Evolutionary conservation across 2,797 vertebrate species (phyloP).

Genomic region (Acrocephalus scirpaceus): DNA sequence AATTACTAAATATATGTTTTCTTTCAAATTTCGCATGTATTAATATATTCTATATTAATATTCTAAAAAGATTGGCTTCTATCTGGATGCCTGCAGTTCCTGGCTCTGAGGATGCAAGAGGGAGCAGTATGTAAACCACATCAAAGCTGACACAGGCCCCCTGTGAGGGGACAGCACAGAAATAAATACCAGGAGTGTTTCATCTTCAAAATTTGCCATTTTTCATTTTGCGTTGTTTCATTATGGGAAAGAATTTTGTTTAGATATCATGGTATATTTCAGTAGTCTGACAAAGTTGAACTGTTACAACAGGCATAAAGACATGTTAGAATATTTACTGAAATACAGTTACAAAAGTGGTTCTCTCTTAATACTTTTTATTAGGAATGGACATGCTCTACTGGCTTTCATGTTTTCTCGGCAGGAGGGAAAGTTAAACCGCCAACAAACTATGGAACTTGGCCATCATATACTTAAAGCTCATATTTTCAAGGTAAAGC

Average conservation of each 20-base stretch:
- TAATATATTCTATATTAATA: background rate
- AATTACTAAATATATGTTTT: background rate
- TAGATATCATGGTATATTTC: background rate
- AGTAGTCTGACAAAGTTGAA: background rate
- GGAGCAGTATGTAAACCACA: background rate
- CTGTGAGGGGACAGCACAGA: background rate
- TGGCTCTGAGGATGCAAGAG: background rate
- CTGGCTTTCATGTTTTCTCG: slow-evolving; percentile 98
- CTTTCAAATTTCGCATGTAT: background rate
- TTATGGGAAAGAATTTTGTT: background rate
- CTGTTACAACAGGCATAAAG: background rate
- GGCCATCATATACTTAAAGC: slow-evolving; percentile 99
- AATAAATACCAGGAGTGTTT: background rate
- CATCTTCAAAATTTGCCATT: background rate
- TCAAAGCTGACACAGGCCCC: background rate
- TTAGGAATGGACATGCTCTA: slow-evolving; percentile 93
- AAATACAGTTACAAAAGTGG: background rate
- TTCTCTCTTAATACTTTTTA: background rate
- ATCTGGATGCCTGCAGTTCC: background rate
- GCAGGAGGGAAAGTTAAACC: slow-evolving; percentile 95
- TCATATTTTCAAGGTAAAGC: slow-evolving; percentile 96
- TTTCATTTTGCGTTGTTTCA: background rate
- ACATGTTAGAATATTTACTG: background rate
- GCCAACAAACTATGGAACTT: slow-evolving; percentile 98
- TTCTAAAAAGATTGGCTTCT: background rate